Base-by-base conservation (phyloP, 2,113 vertebrate genomes). In the Siniperca chuatsi region DNA sequence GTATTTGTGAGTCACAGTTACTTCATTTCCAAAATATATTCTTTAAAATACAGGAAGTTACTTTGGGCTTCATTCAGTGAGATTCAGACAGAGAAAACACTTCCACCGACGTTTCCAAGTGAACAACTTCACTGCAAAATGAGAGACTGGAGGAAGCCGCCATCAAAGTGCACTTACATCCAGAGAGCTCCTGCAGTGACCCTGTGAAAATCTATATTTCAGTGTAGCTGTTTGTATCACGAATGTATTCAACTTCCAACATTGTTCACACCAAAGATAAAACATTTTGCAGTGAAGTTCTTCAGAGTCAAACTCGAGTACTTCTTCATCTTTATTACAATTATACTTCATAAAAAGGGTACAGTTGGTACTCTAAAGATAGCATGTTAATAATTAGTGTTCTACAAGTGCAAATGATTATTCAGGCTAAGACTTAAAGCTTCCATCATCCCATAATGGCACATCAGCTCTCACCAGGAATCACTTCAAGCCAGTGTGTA, bases 11-110 rank as follows among this genome's bases (percentile, higher is more conserved):
- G 65, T 21, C 37, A 42, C 5, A 71, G 52, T 40, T 29, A 68
- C 18, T 60, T 79, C 62, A 74, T 62, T 60, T 84, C 29, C 23
- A 67, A 79, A 78, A 78, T 46, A 73, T 35, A 67, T 62, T 37
- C 4, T 72, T 23, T n/a, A 50, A 79, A 40, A 29, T 1, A 55
- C 52, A 72, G 52, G 33, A 72, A 72, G 70, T 57, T 2, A 48
- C 33, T 71, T 54, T 54, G 48, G 12, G 62, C 35, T 23, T 40
- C 61, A 37, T 20, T 16, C 29, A 62, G 10, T 15, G 46, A 42
- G 46, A 18, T 50, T 50, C 48, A 54, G 18, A 48, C 48, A 50
- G 48, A 50, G 5, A 50, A 21, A 54, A 21, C 52, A 21, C 8
- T 54, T 54, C 8, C 18, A 54, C 8, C 18, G 7, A 2, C 42